Evolutionary conservation across 2,113 vertebrate genomes (phyloP).

Genomic region (Uropsilus gracilis): DNA sequence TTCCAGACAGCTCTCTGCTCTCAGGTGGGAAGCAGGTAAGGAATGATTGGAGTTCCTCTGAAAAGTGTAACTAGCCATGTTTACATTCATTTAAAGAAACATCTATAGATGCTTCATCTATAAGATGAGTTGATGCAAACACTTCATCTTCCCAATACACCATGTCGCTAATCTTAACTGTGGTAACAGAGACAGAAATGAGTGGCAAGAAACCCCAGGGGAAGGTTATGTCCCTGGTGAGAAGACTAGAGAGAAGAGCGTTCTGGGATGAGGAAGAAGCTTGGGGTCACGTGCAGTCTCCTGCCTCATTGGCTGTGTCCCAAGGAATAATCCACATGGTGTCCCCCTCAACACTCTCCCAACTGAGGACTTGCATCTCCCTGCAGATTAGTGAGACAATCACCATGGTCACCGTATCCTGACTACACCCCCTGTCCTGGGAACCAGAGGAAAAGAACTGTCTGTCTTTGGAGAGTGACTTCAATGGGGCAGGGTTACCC

Average conservation of each 20-base stretch:
- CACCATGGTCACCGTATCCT: too few species aligned
- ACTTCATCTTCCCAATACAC: background rate
- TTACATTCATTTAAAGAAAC: background rate
- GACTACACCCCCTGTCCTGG: too few species aligned
- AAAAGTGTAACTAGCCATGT: background rate
- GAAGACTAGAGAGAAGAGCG: background rate
- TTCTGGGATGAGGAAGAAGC: fast-evolving
- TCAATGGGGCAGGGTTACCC: too few species aligned
- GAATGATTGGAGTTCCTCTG: background rate
- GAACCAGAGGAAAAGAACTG: too few species aligned
- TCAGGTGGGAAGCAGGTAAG: background rate
- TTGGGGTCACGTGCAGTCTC: background rate
- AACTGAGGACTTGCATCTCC: background rate
- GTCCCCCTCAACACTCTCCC: background rate
- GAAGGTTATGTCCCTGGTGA: background rate
- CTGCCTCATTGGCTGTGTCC: background rate
- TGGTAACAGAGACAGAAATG: background rate
- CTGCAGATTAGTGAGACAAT: background rate
- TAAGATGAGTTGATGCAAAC: background rate
- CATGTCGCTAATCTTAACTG: fast-evolving
- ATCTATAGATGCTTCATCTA: background rate
- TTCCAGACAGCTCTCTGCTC: background rate
- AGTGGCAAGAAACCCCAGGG: background rate
- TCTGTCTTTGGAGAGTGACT: background rate
- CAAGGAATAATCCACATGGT: background rate